Evolutionary conservation across 2,113 vertebrate species (phyloP).

Genomic region (Zingel zingel): DNA sequence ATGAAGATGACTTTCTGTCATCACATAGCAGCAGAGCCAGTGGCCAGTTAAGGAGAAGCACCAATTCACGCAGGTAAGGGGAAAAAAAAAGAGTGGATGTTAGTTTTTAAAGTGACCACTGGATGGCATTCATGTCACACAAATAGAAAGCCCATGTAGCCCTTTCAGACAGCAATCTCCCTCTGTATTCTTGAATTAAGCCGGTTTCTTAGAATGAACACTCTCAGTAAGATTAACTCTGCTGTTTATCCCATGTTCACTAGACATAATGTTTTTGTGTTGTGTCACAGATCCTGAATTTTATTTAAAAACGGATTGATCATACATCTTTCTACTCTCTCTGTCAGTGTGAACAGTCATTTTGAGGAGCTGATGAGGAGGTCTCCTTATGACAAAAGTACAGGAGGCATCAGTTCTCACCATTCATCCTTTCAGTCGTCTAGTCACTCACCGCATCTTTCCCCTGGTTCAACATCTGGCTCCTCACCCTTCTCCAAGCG

Average conservation of each 20-base stretch:
- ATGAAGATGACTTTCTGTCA: slow-evolving; percentile 93
- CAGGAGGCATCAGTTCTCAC: slow-evolving; percentile 76
- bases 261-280: not conserved
- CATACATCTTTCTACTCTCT: not conserved
- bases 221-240: not conserved
- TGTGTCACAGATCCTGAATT: not conserved
- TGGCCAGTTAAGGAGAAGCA: slow-evolving; percentile 82
- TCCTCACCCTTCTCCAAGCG: slow-evolving; percentile 87
- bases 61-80: slow-evolving; percentile 87
- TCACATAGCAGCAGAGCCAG: slow-evolving; percentile 84
- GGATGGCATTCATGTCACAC: slow-evolving; percentile 58
- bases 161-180: not conserved
- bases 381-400: slow-evolving; percentile 78
- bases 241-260: not conserved
- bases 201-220: not conserved
- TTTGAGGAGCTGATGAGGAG: slow-evolving; percentile 86
- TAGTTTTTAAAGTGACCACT: slow-evolving; percentile 57
- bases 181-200: not conserved
- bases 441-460: slow-evolving; percentile 76
- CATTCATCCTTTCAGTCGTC: slow-evolving; percentile 78
- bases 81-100: fast-evolving
- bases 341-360: slow-evolving; percentile 78
- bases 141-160: not conserved
- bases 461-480: slow-evolving; percentile 82
- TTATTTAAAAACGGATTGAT: not conserved